Percentiles rank a stretch among this genome's conserved stretches.
Evolutionary conservation across 2,888 invertebrate genomes (phyloP).

Genomic region (Notodromas monacha): DNA sequence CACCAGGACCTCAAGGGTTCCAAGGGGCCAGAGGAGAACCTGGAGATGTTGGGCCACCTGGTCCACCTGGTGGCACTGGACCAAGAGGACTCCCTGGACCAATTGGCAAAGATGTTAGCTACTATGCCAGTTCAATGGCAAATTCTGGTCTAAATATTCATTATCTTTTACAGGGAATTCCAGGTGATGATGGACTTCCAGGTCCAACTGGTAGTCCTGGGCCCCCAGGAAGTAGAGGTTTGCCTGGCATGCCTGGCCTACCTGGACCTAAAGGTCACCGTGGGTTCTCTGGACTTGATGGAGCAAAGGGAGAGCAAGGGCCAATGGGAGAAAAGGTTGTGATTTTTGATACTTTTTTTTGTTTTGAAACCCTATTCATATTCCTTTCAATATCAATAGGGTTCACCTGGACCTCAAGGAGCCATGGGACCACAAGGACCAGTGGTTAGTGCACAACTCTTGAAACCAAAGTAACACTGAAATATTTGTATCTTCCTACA

Average conservation of each 20-base stretch:
- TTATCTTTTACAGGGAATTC: conserved; percentile 30
- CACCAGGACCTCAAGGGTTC: conserved; percentile 48
- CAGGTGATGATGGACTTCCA: conserved; percentile 45
- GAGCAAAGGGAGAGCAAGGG: conserved; percentile 47
- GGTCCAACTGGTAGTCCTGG: conserved; percentile 37
- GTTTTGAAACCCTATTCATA: too few relatives aligned
- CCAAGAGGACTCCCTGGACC: conserved; percentile 31
- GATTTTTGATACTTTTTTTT: conserved; percentile 6
- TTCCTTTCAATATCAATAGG: too few relatives aligned
- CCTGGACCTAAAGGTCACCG: conserved; percentile 52
- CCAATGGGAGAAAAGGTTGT: conserved; percentile 32
- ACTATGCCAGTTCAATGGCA: background rate
- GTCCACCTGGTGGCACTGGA: conserved; percentile 20
- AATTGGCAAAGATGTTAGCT: conserved; percentile 37
- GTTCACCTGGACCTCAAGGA: conserved; percentile 11
- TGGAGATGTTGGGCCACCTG: conserved; percentile 25
- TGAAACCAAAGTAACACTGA: background rate
- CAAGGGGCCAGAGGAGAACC: conserved; percentile 43
- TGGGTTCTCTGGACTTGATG: conserved; percentile 43
- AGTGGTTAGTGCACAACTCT: conserved; percentile 20
- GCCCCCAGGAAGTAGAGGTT: conserved; percentile 35
- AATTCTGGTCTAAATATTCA: too few relatives aligned
- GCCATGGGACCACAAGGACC: conserved; percentile 22
- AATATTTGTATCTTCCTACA: conserved; percentile 1
- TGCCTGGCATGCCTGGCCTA: conserved; percentile 37